phyloP scores from a whole-genome alignment of 2,113 vertebrate species.

The Nannobrachium achirus region DNA sequence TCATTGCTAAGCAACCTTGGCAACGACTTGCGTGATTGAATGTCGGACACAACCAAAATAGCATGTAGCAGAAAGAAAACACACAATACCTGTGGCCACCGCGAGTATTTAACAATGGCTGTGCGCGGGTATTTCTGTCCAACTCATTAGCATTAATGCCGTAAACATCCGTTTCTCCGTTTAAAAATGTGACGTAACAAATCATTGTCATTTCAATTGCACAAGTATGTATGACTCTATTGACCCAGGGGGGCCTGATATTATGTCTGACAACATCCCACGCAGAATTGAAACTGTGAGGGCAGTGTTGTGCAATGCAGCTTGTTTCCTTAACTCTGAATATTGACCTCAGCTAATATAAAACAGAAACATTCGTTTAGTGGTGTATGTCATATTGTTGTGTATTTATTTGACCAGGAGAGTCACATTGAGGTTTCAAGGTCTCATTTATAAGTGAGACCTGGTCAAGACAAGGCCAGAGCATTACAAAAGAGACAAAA shows the following conservation, averaged over 20 bases:
- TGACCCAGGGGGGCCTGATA: not conserved
- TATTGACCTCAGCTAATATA: no score
- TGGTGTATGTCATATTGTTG: no score
- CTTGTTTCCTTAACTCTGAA: no score
- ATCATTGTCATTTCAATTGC: not conserved
- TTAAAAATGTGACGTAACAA: not conserved
- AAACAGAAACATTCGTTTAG: no score
- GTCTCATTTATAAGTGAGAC: no score
- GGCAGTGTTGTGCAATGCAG: no score
- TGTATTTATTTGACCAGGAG: no score
- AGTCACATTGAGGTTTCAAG: no score
- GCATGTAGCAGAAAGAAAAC: not conserved
- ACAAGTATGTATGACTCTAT: not conserved
- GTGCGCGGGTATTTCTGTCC: not conserved
- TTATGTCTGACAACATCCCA: not conserved
- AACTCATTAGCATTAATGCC: not conserved
- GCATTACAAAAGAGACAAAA: no score
- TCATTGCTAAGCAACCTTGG: constrained; percentile 20
- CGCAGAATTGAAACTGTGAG: not conserved
- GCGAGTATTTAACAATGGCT: no score
- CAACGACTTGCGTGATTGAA: not conserved
- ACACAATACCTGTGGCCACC: not conserved
- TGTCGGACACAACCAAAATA: not conserved
- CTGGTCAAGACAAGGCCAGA: no score
- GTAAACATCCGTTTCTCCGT: not conserved